phyloP scores from a whole-genome alignment of 2,888 invertebrate genomes.

The Metopia argyrocephala region DNA sequence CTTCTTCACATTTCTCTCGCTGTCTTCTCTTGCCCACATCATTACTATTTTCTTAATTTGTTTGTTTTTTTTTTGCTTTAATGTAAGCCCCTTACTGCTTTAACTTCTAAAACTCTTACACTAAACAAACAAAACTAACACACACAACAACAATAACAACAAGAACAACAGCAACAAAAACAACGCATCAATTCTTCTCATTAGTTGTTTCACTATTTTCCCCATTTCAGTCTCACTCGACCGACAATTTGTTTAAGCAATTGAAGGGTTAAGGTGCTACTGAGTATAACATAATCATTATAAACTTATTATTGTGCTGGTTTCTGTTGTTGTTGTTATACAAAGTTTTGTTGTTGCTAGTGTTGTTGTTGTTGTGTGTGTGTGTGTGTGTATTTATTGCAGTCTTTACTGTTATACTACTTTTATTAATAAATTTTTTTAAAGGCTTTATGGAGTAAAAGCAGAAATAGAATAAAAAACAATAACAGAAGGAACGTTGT shows the following conservation, averaged over 20 bases:
- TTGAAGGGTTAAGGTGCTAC: conserved; percentile 60
- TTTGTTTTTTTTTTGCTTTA: not conserved
- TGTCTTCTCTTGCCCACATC: not conserved
- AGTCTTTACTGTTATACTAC: conserved; percentile 16
- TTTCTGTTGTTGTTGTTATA: conserved; percentile 37
- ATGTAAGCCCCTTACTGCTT: not conserved
- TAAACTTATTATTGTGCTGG: conserved; percentile 57
- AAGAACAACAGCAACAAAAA: no score
- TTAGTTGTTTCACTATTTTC: not conserved
- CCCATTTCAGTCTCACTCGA: not conserved
- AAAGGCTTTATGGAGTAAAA: not conserved
- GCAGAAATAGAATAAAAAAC: conserved; percentile 13
- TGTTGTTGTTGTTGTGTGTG: conserved; percentile 7
- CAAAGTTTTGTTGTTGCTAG: not conserved
- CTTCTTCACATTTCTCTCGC: not conserved
- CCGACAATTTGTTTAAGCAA: conserved; percentile 36
- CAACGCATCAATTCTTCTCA: no score
- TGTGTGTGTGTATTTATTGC: conserved; percentile 12
- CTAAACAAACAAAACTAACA: not conserved
- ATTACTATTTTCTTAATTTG: not conserved
- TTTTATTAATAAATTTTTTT: conserved; percentile 35
- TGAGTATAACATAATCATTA: conserved; percentile 58
- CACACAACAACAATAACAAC: not conserved
- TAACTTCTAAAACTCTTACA: not conserved
- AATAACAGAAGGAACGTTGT: conserved; percentile 57